phyloP scores from a whole-genome alignment of 2,888 invertebrate genomes.

The Aporophyla nigra region DNA sequence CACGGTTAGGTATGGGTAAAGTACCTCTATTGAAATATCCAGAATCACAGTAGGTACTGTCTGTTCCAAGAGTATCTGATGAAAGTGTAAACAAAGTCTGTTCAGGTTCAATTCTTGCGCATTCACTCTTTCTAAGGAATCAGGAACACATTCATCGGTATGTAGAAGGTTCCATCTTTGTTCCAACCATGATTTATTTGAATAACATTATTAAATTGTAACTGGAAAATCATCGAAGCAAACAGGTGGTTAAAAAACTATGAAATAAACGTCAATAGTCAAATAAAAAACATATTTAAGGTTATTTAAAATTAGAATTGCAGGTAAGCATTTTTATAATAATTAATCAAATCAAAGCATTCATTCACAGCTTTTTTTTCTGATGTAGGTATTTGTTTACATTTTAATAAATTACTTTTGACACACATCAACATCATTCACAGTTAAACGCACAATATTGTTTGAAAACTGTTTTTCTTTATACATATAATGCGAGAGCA shows the following conservation, averaged over 20 bases:
- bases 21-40: not conserved
- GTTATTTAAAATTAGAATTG: too few species aligned
- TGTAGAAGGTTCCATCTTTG: not conserved
- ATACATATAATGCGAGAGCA: not conserved
- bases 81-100: not conserved
- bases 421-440: not conserved
- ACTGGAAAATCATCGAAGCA: not conserved
- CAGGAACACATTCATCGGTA: not conserved
- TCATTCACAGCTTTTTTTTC: not conserved
- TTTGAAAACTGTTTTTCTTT: not conserved
- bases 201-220: not conserved
- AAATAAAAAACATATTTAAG: too few species aligned
- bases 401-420: not conserved
- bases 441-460: not conserved
- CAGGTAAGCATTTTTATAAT: too few species aligned
- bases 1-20: not conserved
- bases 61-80: not conserved
- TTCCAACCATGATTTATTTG: not conserved
- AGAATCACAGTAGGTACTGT: not conserved
- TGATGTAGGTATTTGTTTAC: not conserved
- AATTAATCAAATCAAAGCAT: too few species aligned
- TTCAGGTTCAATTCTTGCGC: not conserved
- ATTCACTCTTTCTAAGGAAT: not conserved
- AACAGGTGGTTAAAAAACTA: too few species aligned
- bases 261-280: too few species aligned